Evolutionary conservation across 2,888 invertebrate species (phyloP).

Genomic region (Chloroclystis v-ata): DNA sequence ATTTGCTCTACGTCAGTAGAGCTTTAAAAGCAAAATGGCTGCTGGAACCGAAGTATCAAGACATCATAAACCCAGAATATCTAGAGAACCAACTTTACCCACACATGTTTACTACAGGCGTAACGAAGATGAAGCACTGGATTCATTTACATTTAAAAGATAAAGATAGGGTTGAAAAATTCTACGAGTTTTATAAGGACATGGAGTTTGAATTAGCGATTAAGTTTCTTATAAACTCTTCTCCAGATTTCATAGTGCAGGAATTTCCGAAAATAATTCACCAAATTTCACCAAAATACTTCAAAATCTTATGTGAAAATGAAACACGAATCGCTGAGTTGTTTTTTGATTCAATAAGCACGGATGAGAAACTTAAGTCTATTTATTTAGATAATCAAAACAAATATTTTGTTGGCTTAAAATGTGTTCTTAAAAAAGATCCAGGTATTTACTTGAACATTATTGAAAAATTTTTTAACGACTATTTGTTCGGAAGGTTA

Average conservation of each 20-base stretch:
- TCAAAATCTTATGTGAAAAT: constrained; percentile 31
- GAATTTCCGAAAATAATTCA: constrained; percentile 24
- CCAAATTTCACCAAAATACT: constrained; percentile 27
- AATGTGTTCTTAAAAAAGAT: constrained; percentile 24
- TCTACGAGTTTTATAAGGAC: constrained; percentile 28
- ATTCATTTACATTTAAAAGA: constrained; percentile 32
- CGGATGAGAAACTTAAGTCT: constrained; percentile 14
- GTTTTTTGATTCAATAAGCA: constrained; percentile 23
- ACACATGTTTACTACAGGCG: constrained; percentile 50
- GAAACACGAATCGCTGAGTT: constrained; percentile 21
- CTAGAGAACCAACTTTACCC: constrained; percentile 50
- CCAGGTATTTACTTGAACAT: constrained; percentile 31
- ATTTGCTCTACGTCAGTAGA: constrained; percentile 57
- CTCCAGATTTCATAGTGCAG: constrained; percentile 10
- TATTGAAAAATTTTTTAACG: constrained; percentile 30
- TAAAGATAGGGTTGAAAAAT: constrained; percentile 23
- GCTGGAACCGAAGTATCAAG: constrained; percentile 33
- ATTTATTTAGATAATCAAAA: constrained; percentile 16
- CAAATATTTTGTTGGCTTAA: constrained; percentile 17
- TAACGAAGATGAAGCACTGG: constrained; percentile 45
- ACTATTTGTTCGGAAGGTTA: constrained; percentile 9
- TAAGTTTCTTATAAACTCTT: constrained; percentile 28
- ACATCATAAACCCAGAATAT: constrained; percentile 49
- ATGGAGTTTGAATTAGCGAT: constrained; percentile 23
- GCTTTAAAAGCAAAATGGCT: constrained; percentile 55